Percentiles rank a stretch among this genome's conserved stretches.
These are phyloP conservation scores for Fregetta grallaria DNA, from an alignment of 2,113 vertebrate genomes.

Conservation along the genomic window DNA sequence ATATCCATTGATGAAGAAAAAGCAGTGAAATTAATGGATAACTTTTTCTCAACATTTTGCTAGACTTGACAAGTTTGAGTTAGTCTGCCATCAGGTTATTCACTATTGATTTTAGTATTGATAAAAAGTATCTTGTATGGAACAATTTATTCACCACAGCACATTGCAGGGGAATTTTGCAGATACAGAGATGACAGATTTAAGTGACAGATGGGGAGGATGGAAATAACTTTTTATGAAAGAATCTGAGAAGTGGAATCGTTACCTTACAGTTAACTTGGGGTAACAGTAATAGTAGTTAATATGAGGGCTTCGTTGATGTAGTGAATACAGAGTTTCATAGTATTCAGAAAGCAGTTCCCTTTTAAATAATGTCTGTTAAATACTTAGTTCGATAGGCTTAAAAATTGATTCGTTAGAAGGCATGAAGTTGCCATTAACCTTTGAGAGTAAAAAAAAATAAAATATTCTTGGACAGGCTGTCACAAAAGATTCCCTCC, in stretches of 20 bases:
- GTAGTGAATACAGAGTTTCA: background rate
- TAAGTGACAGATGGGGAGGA: background rate
- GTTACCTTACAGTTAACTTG: background rate
- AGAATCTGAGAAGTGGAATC: background rate
- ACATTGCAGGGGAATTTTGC: background rate
- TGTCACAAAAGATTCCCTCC: background rate
- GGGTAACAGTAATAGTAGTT: background rate
- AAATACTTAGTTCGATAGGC: background rate
- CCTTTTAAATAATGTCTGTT: background rate
- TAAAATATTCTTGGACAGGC: background rate
- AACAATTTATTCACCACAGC: background rate
- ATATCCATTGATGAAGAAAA: background rate
- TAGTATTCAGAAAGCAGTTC: background rate
- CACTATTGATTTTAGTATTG: background rate
- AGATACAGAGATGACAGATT: background rate
- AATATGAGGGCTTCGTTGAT: background rate
- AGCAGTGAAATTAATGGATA: background rate
- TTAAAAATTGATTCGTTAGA: background rate
- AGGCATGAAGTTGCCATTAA: background rate
- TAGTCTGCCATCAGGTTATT: background rate
- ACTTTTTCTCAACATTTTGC: background rate
- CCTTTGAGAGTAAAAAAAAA: background rate
- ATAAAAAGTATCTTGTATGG: background rate
- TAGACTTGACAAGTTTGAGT: background rate
- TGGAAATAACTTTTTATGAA: background rate